Base-by-base conservation (phyloP, 2,888 invertebrate genomes). In the Pyrrhia umbra region DNA sequence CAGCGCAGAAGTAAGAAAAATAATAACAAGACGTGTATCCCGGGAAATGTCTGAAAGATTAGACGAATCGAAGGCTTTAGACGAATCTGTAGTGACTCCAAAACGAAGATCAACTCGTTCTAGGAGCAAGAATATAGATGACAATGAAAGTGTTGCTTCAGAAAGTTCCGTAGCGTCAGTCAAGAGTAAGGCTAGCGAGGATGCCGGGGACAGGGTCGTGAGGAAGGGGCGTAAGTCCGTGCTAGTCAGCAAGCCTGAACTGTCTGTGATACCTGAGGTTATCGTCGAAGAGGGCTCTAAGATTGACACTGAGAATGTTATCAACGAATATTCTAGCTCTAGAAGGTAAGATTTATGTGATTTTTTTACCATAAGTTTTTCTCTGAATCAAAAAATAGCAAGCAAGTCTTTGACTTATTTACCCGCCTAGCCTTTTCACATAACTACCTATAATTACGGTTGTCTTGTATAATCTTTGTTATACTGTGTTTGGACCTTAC, bases 201-300 rank as follows among this genome's bases (percentile, higher is more conserved):
- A 87, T 10, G 71, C 67, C 0, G 83, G 77, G 0, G 91, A 89
- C 27, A 89, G 85, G 43, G 59, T 71, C 0, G 66, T 73, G 0
- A 86, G 90, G 15, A 94, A 91, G 60, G 89, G 89, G 0, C 85
- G 91, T 40, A 93, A 90, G 55, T 88, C 93, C 0, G 81, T 87
- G 16, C 52, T 93, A 25, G 83, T 81, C 0, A 85, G 84, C 0
- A 94, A 93, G 60, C 88, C 94, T 0, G 95, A 95, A 30, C 57
- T 95, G 62, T 90, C 94, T 34, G 95, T 92, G 56, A 95, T 95
- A 77, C 95, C 95, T 0, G 95, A 95, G 68, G 86, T 86, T n/a
- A 75, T 83, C 0, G 81, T 83, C 0, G 94, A 93, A 45, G 92
- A 92, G 2, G 70, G 83, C 0, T 77, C 75, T 13, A 85, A 75